Percentiles rank a stretch among this genome's conserved stretches.
phyloP scores from a whole-genome alignment of 2,888 invertebrate genomes.

The Anarsia innoxiella region DNA sequence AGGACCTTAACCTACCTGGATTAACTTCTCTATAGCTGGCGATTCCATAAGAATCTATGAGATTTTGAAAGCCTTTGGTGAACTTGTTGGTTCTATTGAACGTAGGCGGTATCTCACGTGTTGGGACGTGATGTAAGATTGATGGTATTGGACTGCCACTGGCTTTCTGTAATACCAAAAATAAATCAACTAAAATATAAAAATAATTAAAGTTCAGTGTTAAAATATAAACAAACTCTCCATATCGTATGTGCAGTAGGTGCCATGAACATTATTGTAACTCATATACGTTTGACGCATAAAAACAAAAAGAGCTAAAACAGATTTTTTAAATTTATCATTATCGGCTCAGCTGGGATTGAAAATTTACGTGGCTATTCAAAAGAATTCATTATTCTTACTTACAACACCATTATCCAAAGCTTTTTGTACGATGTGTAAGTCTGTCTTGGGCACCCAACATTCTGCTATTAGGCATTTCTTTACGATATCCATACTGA shows the following conservation, averaged over 20 bases:
- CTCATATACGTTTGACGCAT: too few relatives aligned
- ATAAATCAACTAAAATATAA: too few relatives aligned
- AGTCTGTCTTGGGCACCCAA: conserved; percentile 86
- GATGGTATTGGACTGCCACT: conserved; percentile 88
- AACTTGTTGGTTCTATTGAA: conserved; percentile 90
- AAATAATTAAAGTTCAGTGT: too few relatives aligned
- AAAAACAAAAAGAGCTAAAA: too few relatives aligned
- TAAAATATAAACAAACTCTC: too few relatives aligned
- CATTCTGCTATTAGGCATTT: conserved; percentile 93
- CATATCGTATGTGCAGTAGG: too few relatives aligned
- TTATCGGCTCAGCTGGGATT: too few relatives aligned
- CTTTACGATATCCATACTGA: conserved; percentile 92
- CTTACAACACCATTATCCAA: conserved; percentile 85
- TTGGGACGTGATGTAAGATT: conserved; percentile 86
- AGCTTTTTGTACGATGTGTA: conserved; percentile 83
- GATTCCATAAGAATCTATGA: conserved; percentile 92
- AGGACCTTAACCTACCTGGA: conserved; percentile 73
- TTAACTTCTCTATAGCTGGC: conserved; percentile 91
- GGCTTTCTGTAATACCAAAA: conserved; percentile 74
- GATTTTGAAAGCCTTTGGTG: conserved; percentile 88
- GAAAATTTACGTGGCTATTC: too few relatives aligned
- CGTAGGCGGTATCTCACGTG: conserved; percentile 84
- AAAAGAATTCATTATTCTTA: too few relatives aligned
- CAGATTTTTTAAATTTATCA: too few relatives aligned
- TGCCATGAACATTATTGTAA: too few relatives aligned